Evolutionary conservation across 2,113 vertebrate species (phyloP).

Genomic region (Planiliza haematocheilus): DNA sequence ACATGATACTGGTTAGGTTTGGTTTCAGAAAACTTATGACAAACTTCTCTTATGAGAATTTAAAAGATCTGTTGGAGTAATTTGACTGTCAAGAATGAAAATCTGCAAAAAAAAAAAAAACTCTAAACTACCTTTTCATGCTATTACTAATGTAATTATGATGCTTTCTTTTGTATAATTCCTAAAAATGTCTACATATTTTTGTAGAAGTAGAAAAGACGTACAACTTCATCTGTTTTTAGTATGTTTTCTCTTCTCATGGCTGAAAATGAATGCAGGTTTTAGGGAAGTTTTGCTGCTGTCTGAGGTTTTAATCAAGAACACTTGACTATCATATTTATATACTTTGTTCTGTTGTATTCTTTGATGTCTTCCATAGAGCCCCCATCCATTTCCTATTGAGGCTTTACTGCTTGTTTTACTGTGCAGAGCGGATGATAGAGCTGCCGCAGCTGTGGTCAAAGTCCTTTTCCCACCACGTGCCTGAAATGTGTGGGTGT

Average conservation of each 20-base stretch:
- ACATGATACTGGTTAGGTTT: too few species aligned
- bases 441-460: slow-evolving; percentile 8
- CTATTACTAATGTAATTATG: too few species aligned
- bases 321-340: slow-evolving; percentile 17
- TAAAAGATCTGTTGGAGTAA: too few species aligned
- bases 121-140: too few species aligned
- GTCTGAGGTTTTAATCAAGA: slow-evolving; percentile 21
- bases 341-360: slow-evolving; percentile 7
- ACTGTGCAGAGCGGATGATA: slow-evolving; percentile 17
- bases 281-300: slow-evolving; percentile 19
- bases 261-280: slow-evolving; percentile 8
- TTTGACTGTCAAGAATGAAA: too few species aligned
- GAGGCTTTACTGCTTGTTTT: slow-evolving; percentile 6
- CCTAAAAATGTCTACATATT: too few species aligned
- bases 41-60: too few species aligned
- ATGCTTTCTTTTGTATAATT: too few species aligned
- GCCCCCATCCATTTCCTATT: slow-evolving; percentile 15
- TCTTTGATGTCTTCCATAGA: slow-evolving; percentile 12
- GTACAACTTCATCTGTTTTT: not conserved
- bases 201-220: too few species aligned
- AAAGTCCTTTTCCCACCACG: not conserved
- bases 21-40: too few species aligned
- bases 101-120: too few species aligned
- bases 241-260: slow-evolving; percentile 1
- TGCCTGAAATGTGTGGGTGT: slow-evolving; percentile 45